These are phyloP conservation scores for Chascanopsetta lugubris DNA, from an alignment of 2,113 vertebrate genomes.

Conservation along the genomic window DNA sequence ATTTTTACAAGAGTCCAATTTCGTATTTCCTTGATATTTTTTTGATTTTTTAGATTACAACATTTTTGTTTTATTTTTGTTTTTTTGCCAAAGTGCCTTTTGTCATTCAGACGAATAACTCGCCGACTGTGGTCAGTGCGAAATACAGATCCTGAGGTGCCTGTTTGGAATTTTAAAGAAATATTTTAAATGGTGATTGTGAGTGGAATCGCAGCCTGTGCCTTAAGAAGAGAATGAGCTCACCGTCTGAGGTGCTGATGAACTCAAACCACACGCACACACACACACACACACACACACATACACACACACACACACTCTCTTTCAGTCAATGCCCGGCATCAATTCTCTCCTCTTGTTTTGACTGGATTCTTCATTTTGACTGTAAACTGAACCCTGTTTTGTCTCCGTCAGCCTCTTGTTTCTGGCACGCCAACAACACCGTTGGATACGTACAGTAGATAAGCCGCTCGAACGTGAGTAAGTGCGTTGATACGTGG, in stretches of 20 bases:
- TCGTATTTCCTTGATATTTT: conserved; percentile 28
- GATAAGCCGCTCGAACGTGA: conserved; percentile 53
- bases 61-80: too few relatives aligned
- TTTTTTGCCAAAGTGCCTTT: conserved; percentile 83
- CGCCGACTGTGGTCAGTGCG: conserved; percentile 40
- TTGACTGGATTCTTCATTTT: conserved; percentile 74
- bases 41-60: conserved; percentile 62
- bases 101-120: conserved; percentile 48
- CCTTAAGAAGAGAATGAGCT: conserved; percentile 66
- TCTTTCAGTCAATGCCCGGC: conserved; percentile 27
- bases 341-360: conserved; percentile 59
- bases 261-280: conserved; percentile 42
- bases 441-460: conserved; percentile 36
- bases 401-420: conserved; percentile 70
- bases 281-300: conserved; percentile 4
- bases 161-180: conserved; percentile 52
- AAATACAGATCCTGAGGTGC: conserved; percentile 49
- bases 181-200: conserved; percentile 27
- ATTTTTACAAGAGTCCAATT: conserved; percentile 74
- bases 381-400: conserved; percentile 72
- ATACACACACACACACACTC: background rate
- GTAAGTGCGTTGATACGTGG: conserved; percentile 39
- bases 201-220: conserved; percentile 55
- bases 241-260: conserved; percentile 26
- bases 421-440: conserved; percentile 54